Base-by-base conservation (phyloP, 2,888 invertebrate species). In the Xestobium rufovillosum region DNA sequence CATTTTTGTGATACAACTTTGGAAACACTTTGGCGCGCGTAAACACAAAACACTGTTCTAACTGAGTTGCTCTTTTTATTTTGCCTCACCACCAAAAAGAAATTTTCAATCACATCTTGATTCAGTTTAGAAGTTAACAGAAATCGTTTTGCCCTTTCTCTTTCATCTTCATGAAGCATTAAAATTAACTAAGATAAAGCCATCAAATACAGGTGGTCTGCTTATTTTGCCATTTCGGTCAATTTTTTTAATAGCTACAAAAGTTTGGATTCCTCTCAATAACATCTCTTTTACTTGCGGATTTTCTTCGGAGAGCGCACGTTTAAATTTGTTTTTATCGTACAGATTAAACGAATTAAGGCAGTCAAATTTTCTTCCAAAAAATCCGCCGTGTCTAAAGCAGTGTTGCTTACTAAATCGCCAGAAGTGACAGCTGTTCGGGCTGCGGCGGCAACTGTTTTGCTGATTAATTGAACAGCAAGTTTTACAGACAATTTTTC, bases 311-410 rank as follows among this genome's bases (percentile, higher is more conserved):
- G 23, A 19, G 6, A 19, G n/a, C 6, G 23, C 6, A n/a, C 23
- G n/a, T 8, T n/a, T 6, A n/a, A 8, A 19, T 19, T 6, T 6
- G n/a, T 19, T 19, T 6, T 19, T 19, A n/a, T 19, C n/a, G n/a
- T 8, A 19, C 23, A 8, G 23, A 12, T 9, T 13, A 12, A 9
- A 28, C n/a, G 10, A 17, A 31, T 23, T 32, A 12, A 32, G 13
- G 23, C 32, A 32, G 17, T 23, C 17, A 32, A 32, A 3, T 19
- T 11, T 14, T 32, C 10, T 9, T 17, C 11, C 13, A 32, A 19
- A 32, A 32, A 32, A 32, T 19, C 12, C 23, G 19, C 32, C 2
- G 32, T 32, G 23, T 23, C 3, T 10, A 32, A 32, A 23, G 32
- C 32, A 11, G 23, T 32, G 4, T 10, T 23, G n/a, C 19, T 19